Percentiles rank a stretch among this genome's conserved stretches.
Conservation (phyloP, 2,113 vertebrate species). For the Psammodynastes pulverulentus region DNA sequence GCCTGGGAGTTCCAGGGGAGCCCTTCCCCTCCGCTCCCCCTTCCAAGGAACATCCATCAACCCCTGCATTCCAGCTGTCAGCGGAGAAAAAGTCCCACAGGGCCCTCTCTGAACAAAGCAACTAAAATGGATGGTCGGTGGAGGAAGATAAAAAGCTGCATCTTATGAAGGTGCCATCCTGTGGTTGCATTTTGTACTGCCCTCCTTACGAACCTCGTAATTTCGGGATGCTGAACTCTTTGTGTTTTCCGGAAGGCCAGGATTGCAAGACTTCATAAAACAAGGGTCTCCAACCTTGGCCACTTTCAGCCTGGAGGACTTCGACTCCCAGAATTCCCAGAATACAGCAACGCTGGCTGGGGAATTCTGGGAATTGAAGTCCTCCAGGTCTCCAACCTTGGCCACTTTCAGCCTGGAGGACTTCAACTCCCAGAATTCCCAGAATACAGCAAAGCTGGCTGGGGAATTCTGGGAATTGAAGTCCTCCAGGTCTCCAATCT, state of each 20-base stretch:
- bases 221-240: neutral
- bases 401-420: too few relatives aligned
- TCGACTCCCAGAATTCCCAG: too few relatives aligned
- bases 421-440: too few relatives aligned
- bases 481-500: too few relatives aligned
- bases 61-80: slow-evolving; percentile 9
- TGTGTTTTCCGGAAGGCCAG: neutral
- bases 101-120: slow-evolving; percentile 13
- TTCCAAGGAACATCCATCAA: neutral
- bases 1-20: slow-evolving; percentile 3
- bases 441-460: too few relatives aligned
- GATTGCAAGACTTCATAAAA: neutral
- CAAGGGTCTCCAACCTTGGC: too few relatives aligned
- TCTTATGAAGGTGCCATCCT: slow-evolving; percentile 40
- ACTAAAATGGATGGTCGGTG: slow-evolving; percentile 40
- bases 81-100: neutral
- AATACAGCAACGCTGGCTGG: too few relatives aligned
- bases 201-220: neutral
- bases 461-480: too few relatives aligned
- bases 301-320: too few relatives aligned
- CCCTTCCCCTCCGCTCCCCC: neutral
- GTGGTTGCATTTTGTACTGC: slow-evolving; percentile 42
- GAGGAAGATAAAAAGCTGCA: slow-evolving; percentile 31
- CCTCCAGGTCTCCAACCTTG: too few relatives aligned
- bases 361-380: too few relatives aligned